phyloP scores from a whole-genome alignment of 2,888 invertebrate genomes.

The Tipula unca region DNA sequence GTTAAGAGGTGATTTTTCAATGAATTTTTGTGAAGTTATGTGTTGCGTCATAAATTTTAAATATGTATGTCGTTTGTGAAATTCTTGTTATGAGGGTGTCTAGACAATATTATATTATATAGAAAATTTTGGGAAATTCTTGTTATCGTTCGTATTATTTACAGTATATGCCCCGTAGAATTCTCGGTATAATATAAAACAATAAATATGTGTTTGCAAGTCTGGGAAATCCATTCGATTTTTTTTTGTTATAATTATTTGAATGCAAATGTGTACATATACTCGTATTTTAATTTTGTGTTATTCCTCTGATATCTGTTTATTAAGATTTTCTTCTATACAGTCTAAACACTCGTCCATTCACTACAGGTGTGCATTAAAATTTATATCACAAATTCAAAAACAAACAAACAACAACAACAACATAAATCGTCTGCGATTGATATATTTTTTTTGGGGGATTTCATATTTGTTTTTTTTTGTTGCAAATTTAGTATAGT shows the following conservation, averaged over 20 bases:
- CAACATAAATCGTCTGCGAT: neutral
- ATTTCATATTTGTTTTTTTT: neutral
- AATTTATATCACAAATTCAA: neutral
- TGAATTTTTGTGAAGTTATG: neutral
- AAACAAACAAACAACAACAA: neutral
- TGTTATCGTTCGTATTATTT: neutral
- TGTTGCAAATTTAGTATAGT: neutral
- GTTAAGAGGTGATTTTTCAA: neutral
- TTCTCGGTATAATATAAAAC: neutral
- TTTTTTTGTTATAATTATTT: neutral
- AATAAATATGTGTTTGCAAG: neutral
- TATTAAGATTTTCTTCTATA: neutral
- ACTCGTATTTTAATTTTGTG: neutral
- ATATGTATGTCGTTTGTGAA: neutral
- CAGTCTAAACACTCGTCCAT: neutral
- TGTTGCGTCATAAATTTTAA: neutral
- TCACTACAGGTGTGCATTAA: neutral
- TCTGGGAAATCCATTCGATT: neutral
- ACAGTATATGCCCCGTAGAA: neutral
- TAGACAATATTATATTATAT: neutral
- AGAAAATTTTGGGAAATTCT: neutral
- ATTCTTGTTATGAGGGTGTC: neutral
- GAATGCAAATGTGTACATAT: neutral
- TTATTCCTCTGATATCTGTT: neutral
- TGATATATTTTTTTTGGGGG: neutral